Percentiles rank a stretch among this genome's conserved stretches.
Evolutionary conservation across 2,797 vertebrate species (phyloP).

Genomic region (Acestrorhynchus altus): DNA sequence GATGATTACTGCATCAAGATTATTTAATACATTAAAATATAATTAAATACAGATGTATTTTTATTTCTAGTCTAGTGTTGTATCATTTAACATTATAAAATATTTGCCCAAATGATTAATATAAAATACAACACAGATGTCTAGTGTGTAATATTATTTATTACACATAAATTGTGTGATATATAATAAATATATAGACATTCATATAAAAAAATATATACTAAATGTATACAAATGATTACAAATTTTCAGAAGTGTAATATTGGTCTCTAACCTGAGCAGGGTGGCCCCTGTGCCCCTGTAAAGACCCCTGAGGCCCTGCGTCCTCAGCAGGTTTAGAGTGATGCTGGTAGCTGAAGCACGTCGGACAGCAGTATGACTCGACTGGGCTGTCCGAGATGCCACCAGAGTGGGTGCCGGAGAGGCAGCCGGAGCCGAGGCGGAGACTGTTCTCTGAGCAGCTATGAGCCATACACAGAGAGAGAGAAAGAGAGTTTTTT

Average conservation of each 20-base stretch:
- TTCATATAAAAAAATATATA: background rate
- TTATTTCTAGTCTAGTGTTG: too few species aligned
- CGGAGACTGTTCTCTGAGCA: conserved; percentile 66
- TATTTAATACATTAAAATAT: too few species aligned
- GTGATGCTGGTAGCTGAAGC: conserved; percentile 79
- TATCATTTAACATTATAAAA: too few species aligned
- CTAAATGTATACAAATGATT: background rate
- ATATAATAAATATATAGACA: too few species aligned
- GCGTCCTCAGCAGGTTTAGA: conserved; percentile 77
- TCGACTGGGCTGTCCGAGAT: conserved; percentile 30
- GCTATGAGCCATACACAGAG: conserved; percentile 49
- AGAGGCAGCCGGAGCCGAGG: conserved; percentile 61
- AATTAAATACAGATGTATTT: too few species aligned
- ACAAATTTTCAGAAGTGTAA: conserved; percentile 14
- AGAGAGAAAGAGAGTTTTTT: too few species aligned
- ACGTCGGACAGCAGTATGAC: conserved; percentile 52
- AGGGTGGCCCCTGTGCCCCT: conserved; percentile 86
- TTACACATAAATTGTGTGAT: too few species aligned
- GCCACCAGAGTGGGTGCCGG: conserved; percentile 65
- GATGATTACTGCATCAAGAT: too few species aligned
- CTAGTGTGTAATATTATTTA: background rate
- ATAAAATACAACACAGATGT: background rate
- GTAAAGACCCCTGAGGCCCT: conserved; percentile 82
- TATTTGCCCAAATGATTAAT: background rate
- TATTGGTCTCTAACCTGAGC: conserved; percentile 76